phyloP scores from a whole-genome alignment of 2,888 invertebrate genomes.

The Cosmopolites sordidus region DNA sequence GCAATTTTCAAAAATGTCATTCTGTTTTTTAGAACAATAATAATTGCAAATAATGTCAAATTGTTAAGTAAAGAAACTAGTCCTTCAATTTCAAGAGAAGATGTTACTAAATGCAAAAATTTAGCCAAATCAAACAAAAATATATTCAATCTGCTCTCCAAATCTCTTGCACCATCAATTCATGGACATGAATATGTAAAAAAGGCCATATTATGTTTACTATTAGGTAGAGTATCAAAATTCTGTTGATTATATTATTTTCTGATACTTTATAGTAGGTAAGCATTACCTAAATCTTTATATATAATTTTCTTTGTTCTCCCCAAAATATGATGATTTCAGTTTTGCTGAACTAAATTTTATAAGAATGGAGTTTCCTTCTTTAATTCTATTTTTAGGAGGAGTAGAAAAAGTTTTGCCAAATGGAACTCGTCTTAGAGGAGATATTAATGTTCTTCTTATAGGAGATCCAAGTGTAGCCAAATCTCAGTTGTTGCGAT shows the following conservation, averaged over 20 bases:
- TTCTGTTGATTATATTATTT: too few species aligned
- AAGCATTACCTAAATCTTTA: too few species aligned
- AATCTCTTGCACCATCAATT: constrained; percentile 95
- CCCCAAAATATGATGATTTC: too few species aligned
- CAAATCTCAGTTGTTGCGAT: constrained; percentile 91
- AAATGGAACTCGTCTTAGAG: constrained; percentile 88
- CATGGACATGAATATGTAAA: constrained; percentile 96
- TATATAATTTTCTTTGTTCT: too few species aligned
- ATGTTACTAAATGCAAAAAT: constrained; percentile 84
- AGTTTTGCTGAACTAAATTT: too few species aligned
- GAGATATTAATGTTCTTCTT: constrained; percentile 56
- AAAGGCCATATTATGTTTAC: constrained; percentile 88
- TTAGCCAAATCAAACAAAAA: constrained; percentile 68
- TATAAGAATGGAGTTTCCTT: too few species aligned
- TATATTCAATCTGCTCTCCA: constrained; percentile 84
- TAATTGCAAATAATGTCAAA: constrained; percentile 91
- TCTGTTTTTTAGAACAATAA: constrained; percentile 68
- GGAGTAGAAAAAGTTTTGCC: constrained; percentile 91
- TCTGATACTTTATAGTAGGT: too few species aligned
- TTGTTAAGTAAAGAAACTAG: constrained; percentile 84
- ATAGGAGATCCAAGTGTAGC: constrained; percentile 99
- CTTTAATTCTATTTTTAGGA: constrained; percentile 52
- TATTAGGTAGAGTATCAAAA: constrained; percentile 53
- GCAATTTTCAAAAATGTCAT: too few species aligned
- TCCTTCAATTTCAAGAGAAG: constrained; percentile 73